Conservation (phyloP, 2,113 vertebrate species). For the Gambusia affinis region DNA sequence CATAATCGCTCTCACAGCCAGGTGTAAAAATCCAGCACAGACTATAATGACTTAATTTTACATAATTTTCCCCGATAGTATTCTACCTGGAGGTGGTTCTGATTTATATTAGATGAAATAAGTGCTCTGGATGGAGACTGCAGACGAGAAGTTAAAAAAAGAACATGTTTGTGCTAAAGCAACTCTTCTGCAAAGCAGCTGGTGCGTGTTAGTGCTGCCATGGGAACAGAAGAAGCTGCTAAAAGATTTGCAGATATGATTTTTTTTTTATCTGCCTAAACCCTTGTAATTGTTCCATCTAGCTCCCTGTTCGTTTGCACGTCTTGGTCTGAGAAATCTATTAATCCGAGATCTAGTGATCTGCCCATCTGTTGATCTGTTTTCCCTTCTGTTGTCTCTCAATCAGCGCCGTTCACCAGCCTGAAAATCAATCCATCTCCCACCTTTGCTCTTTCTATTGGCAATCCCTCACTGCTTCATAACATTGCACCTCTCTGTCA, state of each 20-base stretch:
- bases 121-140: slow-evolving; percentile 9
- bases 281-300: slow-evolving; percentile 14
- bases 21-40: slow-evolving; percentile 25
- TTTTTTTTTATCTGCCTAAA: slow-evolving; percentile 41
- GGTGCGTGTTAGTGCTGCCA: slow-evolving; percentile 63
- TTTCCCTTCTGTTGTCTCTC: slow-evolving; percentile 12
- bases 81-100: slow-evolving; percentile 22
- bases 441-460: slow-evolving; percentile 5
- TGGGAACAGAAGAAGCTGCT: slow-evolving; percentile 66
- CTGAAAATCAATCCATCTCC: slow-evolving; percentile 32
- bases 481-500: neutral
- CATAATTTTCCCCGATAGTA: slow-evolving; percentile 19
- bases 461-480: neutral
- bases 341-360: slow-evolving; percentile 34
- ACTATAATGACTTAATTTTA: slow-evolving; percentile 28
- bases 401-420: slow-evolving; percentile 22
- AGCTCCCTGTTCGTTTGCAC: slow-evolving; percentile 20
- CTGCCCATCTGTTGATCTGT: slow-evolving; percentile 37
- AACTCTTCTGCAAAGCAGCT: slow-evolving; percentile 53
- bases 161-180: slow-evolving; percentile 14
- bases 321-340: slow-evolving; percentile 36
- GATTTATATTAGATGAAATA: slow-evolving; percentile 32
- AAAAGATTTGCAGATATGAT: slow-evolving; percentile 53
- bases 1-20: neutral
- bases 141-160: neutral